Conservation (phyloP, 2,113 vertebrate genomes). For the Paralichthys olivaceus region DNA sequence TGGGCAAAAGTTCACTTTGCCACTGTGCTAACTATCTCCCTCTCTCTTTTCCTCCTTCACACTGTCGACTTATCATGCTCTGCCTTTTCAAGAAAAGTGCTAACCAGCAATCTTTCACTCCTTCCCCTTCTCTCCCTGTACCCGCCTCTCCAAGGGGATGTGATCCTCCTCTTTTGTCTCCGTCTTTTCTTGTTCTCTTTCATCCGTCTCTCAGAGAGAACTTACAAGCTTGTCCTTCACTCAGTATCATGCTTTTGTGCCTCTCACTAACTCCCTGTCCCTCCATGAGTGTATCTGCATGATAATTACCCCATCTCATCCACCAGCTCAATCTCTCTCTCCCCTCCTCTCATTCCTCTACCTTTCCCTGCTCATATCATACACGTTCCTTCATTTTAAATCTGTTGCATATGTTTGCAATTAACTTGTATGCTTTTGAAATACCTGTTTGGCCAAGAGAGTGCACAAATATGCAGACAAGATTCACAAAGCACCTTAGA, state of each 20-base stretch:
- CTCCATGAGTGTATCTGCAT: constrained; percentile 5
- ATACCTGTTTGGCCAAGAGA: neutral
- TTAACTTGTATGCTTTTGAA: neutral
- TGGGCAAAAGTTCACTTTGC: constrained; percentile 74
- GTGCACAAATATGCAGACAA: neutral
- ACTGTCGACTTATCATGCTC: constrained; percentile 27
- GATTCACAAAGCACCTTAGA: neutral
- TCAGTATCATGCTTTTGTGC: neutral
- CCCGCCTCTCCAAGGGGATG: constrained; percentile 23
- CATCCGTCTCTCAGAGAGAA: constrained; percentile 34
- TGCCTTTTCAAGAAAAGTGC: constrained; percentile 64
- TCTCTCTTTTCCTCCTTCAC: constrained; percentile 25
- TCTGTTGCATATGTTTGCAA: neutral
- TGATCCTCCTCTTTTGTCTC: constrained; percentile 37
- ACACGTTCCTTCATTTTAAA: neutral
- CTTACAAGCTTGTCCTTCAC: constrained; percentile 54
- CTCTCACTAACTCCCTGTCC: neutral
- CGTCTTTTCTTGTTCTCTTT: constrained; percentile 31
- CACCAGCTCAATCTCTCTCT: constrained; percentile 11
- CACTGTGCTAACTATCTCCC: constrained; percentile 64
- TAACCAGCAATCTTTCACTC: constrained; percentile 59
- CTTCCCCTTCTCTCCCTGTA: constrained; percentile 2
- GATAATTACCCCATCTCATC: constrained; percentile 46
- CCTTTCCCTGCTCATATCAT: constrained; percentile 9
- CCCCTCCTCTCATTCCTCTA: constrained; percentile 6